Conservation (phyloP, 2,113 vertebrate species). For the Sapajus apella region DNA sequence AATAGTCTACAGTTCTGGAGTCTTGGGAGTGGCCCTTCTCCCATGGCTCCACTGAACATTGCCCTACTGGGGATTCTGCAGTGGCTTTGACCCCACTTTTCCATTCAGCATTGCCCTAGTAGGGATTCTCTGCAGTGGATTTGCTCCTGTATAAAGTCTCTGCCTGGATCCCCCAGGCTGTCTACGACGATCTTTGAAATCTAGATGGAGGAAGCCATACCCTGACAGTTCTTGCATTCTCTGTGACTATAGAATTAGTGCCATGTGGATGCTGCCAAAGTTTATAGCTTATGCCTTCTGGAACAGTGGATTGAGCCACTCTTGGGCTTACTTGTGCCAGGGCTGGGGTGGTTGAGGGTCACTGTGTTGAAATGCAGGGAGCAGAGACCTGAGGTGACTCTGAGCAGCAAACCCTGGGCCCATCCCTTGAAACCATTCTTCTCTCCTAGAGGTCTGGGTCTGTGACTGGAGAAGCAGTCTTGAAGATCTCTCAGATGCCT, state of each 20-base stretch:
- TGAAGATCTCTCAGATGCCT: background rate
- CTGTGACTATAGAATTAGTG: background rate
- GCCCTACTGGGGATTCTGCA: background rate
- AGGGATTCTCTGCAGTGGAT: background rate
- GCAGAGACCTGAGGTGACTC: background rate
- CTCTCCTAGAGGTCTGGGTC: background rate
- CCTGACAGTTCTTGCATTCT: background rate
- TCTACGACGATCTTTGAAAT: background rate
- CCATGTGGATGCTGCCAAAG: background rate
- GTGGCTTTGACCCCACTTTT: background rate
- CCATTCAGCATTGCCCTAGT: background rate
- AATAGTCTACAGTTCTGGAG: background rate
- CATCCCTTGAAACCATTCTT: background rate
- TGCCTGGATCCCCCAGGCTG: background rate
- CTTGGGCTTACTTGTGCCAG: background rate
- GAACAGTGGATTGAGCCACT: background rate
- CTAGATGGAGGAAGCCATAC: background rate
- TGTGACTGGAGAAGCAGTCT: background rate
- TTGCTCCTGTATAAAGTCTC: background rate
- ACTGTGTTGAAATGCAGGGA: background rate
- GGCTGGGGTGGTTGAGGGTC: background rate
- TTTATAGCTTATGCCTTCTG: background rate
- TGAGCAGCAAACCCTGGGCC: background rate
- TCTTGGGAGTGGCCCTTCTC: background rate
- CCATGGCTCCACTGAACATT: background rate